Base-by-base conservation (phyloP, 1,140 invertebrate species). In the Euura lappo region DNA sequence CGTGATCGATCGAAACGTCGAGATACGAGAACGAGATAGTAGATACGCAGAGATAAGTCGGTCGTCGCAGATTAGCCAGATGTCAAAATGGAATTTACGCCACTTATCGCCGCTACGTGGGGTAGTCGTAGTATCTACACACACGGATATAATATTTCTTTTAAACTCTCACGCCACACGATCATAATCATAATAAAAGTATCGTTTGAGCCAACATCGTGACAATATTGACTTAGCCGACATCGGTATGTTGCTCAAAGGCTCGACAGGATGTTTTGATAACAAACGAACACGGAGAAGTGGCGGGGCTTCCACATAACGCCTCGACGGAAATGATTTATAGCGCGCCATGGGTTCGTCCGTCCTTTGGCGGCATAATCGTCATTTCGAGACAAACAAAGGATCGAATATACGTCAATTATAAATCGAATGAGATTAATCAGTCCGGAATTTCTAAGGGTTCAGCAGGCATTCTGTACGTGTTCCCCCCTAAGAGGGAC, bases 1-100 rank as follows among this genome's bases (percentile, higher is more conserved):
- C 74, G 75, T 75, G 79, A 81, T 79, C 76, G 79, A 80, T 80
- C 73, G 73, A 47, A 64, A 51, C 46, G 68, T 71, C 46, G 68
- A 66, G 72, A 60, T 60, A 60, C 51, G 10, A n/a, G 51, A 60
- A 68, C 66, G 71, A 72, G 74, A 73, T 78, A 81, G 79, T 80
- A 71, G 73, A 47, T 60, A 51, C 46, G 68, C 72, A 44, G 65
- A 66, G 72, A 71, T 74, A 74, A 72, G 73, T 72, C 65, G 28
- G 28, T 28, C 71, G 65, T 68, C 60, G 68, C 74, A 74, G 76
- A 77, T 80, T 79, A 75, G 74, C 71, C 66, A 64, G 51, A 51
- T 28, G 64, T 78, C 74, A 74, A 75, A 76, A 79, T 71, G 69
- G 72, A 78, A 60, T 74, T 72, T 72, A 68, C 65, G 60, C 47